phyloP scores from a whole-genome alignment of 2,888 invertebrate genomes.

The Caenorhabditis wallacei region DNA sequence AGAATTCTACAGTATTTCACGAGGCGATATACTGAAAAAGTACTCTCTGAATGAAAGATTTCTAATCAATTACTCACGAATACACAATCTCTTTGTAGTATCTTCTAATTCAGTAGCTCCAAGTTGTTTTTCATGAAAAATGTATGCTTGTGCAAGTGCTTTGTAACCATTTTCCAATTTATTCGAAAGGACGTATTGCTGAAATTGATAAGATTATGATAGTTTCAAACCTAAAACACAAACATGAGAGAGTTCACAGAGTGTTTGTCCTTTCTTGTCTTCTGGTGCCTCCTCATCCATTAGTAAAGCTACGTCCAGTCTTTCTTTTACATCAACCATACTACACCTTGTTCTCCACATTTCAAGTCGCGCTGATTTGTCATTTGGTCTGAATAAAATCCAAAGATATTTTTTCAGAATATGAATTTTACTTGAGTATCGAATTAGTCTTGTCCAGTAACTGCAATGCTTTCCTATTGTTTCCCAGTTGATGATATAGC shows the following conservation, averaged over 20 bases:
- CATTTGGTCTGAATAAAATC: slow-evolving; percentile 28
- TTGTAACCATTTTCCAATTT: slow-evolving; percentile 14
- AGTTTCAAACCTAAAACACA: background rate
- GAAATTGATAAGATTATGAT: background rate
- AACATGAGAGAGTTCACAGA: slow-evolving; percentile 55
- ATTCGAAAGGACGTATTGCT: slow-evolving; percentile 40
- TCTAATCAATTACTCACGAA: slow-evolving; percentile 18
- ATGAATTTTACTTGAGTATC: slow-evolving; percentile 7
- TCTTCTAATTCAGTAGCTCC: slow-evolving; percentile 4
- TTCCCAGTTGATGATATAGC: slow-evolving; percentile 25
- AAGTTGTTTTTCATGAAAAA: slow-evolving; percentile 8
- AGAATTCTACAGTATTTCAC: slow-evolving; percentile 39
- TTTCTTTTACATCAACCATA: slow-evolving; percentile 10
- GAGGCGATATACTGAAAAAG: slow-evolving; percentile 42
- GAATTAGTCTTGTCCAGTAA: slow-evolving; percentile 22
- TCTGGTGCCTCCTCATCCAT: slow-evolving; percentile 52
- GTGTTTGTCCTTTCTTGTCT: slow-evolving; percentile 39
- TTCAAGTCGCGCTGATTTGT: slow-evolving; percentile 42
- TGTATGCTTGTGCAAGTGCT: slow-evolving; percentile 10
- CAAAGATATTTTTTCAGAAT: background rate
- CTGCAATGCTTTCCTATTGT: slow-evolving; percentile 17
- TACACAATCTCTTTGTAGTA: slow-evolving; percentile 20
- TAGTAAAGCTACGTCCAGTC: slow-evolving; percentile 31
- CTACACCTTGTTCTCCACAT: slow-evolving; percentile 27
- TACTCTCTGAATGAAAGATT: background rate